Evolutionary conservation across 2,113 vertebrate genomes (phyloP), one percentile per base, ranked within the genome.

Genomic region (Dissostichus mawsoni): DNA sequence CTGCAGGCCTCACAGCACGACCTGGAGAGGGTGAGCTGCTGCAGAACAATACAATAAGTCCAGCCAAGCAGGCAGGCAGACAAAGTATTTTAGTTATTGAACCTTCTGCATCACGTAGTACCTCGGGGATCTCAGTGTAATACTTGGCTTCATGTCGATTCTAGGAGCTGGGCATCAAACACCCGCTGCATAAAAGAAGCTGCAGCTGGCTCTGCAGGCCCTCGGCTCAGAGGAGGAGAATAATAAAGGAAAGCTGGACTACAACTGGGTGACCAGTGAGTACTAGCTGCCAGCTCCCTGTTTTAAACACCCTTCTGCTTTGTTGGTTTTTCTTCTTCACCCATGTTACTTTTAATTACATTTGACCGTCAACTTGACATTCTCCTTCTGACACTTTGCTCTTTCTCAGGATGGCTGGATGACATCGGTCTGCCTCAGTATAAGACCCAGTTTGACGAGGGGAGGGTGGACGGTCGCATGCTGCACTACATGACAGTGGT

Each of bases 401-500:
- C 5, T 12, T 25, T 61, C 62, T 29, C 80, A 99, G 98, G 98
- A 56, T 99, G 98, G 98, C 90, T 99, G 92, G 98, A 99, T 89
- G 98, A 99, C 79, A 99, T 99, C 4, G 98, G 98, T 12, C 95
- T 99, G 51, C 98, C 98, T 53, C 98, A 99, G 89, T 99, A 99
- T 53, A 99, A 99, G 93, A 99, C 97, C 10, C 98, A 99, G 94
- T 99, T 99, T 92, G 98, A 99, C 82, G 98, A 99, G 87, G 98
- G 96, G 0, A 96, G 97, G 64, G 96, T 99, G 18, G 98, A 99
- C 0, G 98, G 98, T 1, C 95, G 97, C 68, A 98, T 99, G 98
- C 96, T 99, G 10, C 98, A 99, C 81, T 99, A 99, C 90, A 98
- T 99, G 97, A 98, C 95, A 0, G 95, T 98, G 87, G 98, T 99